Evolutionary conservation across 2,888 invertebrate genomes (phyloP), one percentile per base, ranked within the genome.

Genomic region (Athalia circularis): DNA sequence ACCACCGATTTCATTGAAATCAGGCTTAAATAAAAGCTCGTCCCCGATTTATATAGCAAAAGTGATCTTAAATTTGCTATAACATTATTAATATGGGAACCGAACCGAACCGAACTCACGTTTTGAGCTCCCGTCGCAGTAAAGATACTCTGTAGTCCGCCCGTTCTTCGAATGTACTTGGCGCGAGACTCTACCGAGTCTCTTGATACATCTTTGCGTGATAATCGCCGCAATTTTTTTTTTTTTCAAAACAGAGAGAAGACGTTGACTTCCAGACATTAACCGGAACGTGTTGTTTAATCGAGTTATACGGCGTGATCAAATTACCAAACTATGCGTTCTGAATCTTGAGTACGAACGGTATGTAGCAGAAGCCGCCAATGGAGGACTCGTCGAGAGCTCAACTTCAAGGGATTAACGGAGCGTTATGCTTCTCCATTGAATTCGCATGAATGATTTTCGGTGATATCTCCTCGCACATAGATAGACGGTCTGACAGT

Each of bases 321-420:
- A 52, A 68, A 68, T 68, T 68, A 68, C 68, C 68, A 68, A 68
- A 68, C 68, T 68, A 68, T 68, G 29, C 68, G 68, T 43, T 52
- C 52, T 54, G 68, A 68, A 68, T 68, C 52, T 68, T 68, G 68
- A 68, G 68, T 68, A 29, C 2, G 29, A 29, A 29, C 29, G 29
- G 29, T 29, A 29, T 29, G 29, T 29, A 29, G 29, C 29, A 29
- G 11, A 68, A 68, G 11, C 54, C 52, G 68, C 43, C 29, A 29
- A 29, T 68, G 68, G 43, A 50, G 68, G 68, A n/a, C 50, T 9
- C 50, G 15, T 68, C 54, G 68, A 43, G 68, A 45, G 54, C 68
- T 29, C 11, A 29, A 6, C 68, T 68, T 4, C 68, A 68, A 68
- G 29, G 43, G 50, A 11, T 68, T 68, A 68, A 68, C 52, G 54